These are phyloP conservation scores for Astropecten irregularis DNA, from an alignment of 53 echinoderm and acorn worm genomes.

Conservation along the genomic window DNA sequence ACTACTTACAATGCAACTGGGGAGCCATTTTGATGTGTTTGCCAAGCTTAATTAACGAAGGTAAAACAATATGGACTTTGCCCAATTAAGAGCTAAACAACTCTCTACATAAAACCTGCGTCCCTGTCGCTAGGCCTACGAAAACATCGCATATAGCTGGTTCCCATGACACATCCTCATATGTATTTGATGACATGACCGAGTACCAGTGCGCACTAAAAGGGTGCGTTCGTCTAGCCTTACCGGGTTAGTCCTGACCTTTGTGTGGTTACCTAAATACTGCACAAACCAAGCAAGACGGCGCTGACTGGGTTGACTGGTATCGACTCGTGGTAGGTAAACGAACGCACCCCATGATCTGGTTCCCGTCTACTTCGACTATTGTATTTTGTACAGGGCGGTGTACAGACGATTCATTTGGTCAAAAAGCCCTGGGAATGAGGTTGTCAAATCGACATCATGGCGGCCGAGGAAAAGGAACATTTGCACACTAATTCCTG, in stretches of 20 bases:
- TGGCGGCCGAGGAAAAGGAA: constrained; percentile 34
- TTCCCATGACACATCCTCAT: background rate
- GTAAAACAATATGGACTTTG: background rate
- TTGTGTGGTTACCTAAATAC: no score
- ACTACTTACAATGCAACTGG: constrained; percentile 31
- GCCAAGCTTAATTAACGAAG: background rate
- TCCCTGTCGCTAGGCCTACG: constrained; percentile 23
- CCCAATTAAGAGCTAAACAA: no score
- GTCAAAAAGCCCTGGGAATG: constrained; percentile 17
- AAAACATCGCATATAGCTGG: constrained; percentile 10
- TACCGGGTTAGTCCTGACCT: no score
- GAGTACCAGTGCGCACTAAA: constrained; percentile 37
- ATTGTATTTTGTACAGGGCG: no score
- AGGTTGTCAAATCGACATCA: constrained; percentile 33
- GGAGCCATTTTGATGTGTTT: constrained; percentile 28
- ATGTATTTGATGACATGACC: background rate
- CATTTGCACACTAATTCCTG: background rate
- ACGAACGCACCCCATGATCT: background rate
- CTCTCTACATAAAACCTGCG: constrained; percentile 8
- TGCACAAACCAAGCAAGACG: no score
- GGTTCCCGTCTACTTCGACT: background rate
- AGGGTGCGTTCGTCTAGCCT: no score
- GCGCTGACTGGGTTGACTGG: no score
- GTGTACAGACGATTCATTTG: no score
- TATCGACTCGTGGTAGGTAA: no score